A percentile compares a stretch with the other conserved stretches of the same genome.
These are phyloP conservation scores for Machaerirhynchus nigripectus DNA, from an alignment of 2,113 vertebrate species.

Conservation along the genomic window DNA sequence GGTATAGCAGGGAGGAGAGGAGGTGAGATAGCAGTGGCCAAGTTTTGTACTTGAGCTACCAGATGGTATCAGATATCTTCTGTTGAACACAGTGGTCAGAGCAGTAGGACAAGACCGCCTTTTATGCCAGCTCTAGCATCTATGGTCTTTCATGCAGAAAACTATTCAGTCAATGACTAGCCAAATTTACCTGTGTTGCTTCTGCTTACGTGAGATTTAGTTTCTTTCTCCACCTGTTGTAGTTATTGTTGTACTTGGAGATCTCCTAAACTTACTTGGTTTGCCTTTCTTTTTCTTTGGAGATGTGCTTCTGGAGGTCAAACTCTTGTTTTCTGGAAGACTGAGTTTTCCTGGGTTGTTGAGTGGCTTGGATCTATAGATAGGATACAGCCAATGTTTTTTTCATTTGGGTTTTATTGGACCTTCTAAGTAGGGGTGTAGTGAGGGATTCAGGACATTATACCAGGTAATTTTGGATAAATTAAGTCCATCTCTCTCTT, in stretches of 20 bases:
- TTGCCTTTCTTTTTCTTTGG: background rate
- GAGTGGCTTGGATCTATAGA: rapidly evolving
- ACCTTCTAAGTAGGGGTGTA: background rate
- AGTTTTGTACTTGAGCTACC: background rate
- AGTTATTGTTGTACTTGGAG: background rate
- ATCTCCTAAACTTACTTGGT: background rate
- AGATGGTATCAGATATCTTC: background rate
- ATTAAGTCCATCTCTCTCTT: background rate
- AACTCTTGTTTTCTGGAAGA: background rate
- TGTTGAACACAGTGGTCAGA: rapidly evolving
- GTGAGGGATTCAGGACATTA: background rate
- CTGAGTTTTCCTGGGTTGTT: background rate
- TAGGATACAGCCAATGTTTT: background rate
- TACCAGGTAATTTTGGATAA: background rate
- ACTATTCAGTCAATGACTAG: background rate
- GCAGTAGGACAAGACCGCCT: background rate
- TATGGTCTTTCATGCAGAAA: background rate
- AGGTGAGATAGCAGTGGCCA: background rate
- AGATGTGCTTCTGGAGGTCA: background rate
- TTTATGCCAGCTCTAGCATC: background rate
- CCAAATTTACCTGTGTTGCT: background rate
- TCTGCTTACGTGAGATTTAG: background rate
- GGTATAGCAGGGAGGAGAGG: background rate
- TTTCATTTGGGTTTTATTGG: background rate
- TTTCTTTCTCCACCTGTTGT: background rate